Base-by-base conservation (phyloP, 2,797 vertebrate species). In the Aldrovandia affinis region DNA sequence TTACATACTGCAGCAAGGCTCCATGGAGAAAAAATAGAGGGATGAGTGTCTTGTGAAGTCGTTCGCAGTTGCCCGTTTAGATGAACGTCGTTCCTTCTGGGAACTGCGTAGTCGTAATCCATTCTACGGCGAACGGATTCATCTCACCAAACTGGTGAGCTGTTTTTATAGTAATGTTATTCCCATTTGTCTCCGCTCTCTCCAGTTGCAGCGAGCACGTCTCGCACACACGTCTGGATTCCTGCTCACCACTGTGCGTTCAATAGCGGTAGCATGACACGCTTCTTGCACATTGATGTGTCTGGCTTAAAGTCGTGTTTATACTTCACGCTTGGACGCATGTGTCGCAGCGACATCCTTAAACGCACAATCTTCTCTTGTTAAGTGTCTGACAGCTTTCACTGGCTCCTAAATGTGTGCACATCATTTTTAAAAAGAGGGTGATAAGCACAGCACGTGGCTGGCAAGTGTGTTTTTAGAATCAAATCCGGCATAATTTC, bases 31-130 rank as follows among this genome's bases (percentile, higher is more conserved):
- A n/a, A 57, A 14, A 47, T 25, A 47, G 73, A 47, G 73, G 39
- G 36, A 39, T 73, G 68, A 73, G 36, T 73, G 68, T 20, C 68
- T 73, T 39, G 68, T 73, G 33, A 39, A 73, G 33, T 73, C 33
- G 14, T 73, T 33, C 36, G 18, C 4, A 20, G 68, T 42, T 73
- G 68, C 36, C 33, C 5, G 36, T 42, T 73, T 39, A 22, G 36
- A 39, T 68, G 28, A 9, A 30, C 36, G 28, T 73, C 68, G 8
- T 42, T 39, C 68, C 36, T 39, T 73, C 68, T 39, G 68, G 36
- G 68, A 2, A 12, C 68, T 7, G 36, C 20, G 33, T 22, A 20
- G 36, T 73, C 36, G 36, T 22, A 73, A 73, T 42, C 18, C 33
- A 73, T 39, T 73, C 28, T 33, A 73, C 18, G 18, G 20, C 15